Evolutionary conservation across 2,113 vertebrate species (phyloP).

Genomic region (Falcunculus frontatus): DNA sequence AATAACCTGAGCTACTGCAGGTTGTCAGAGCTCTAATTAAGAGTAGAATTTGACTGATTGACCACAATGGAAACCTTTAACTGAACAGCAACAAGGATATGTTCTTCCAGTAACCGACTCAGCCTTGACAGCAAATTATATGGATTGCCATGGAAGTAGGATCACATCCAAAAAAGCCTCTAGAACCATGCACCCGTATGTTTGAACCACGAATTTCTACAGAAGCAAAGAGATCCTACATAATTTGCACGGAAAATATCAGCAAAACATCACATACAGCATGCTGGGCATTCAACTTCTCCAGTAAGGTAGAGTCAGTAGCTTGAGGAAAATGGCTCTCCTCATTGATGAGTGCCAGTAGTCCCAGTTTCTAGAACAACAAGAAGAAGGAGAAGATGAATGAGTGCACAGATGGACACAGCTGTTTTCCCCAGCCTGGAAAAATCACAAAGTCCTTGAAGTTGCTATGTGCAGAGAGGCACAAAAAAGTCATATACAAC

Average conservation of each 20-base stretch:
- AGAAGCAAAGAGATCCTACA: neutral
- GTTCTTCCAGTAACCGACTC: neutral
- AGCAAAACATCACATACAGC: slow-evolving; percentile 73
- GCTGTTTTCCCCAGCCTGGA: neutral
- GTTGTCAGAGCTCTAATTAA: neutral
- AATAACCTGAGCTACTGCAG: neutral
- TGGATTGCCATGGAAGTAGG: neutral
- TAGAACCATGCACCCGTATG: neutral
- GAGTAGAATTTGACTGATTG: neutral
- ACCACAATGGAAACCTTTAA: neutral
- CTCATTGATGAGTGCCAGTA: slow-evolving; percentile 94
- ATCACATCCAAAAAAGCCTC: neutral
- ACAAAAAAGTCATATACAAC: neutral
- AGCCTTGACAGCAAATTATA: neutral
- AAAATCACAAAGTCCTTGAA: neutral
- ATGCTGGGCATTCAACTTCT: slow-evolving; percentile 92
- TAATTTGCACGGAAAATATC: neutral
- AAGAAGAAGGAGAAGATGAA: neutral
- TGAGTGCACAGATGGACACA: neutral
- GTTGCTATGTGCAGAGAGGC: neutral
- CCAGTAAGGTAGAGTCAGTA: slow-evolving; percentile 89
- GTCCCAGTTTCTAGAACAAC: slow-evolving; percentile 89
- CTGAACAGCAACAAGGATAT: neutral
- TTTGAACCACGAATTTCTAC: neutral
- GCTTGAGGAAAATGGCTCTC: slow-evolving; percentile 98